Evolutionary conservation across 2,888 invertebrate genomes (phyloP), one percentile per base, ranked within the genome.

Genomic region (Heliconius charithonia): DNA sequence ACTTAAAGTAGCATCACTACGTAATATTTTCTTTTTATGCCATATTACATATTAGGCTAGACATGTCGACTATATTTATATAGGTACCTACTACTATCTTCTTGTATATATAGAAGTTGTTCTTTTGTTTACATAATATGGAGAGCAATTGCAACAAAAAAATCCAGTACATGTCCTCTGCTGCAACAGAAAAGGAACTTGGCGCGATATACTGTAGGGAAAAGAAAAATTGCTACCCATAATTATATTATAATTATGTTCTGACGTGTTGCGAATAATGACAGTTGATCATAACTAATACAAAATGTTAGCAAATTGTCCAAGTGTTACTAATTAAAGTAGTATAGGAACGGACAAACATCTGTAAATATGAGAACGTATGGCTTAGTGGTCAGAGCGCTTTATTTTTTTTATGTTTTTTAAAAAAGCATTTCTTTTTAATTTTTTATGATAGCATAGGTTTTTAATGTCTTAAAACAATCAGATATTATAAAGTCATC

Each of bases 121-220:
- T 69, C 41, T 69, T 69, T 69, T 69, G 69, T 69, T 69, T 69
- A 69, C 41, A 69, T 69, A 69, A 69, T 69, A 69, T 41, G 25
- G 7, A 25, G 41, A 41, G 69, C 69, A 69, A 25, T 41, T 41
- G 25, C 1, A 27, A 41, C 25, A 19, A 69, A 69, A 69, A 45
- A 69, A 41, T 45, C 69, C 16, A 69, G 41, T 41, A 13, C 41
- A 69, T 69, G n/a, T n/a, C n/a, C 37, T 67, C 69, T 25, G n/a
- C 16, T 69, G 41, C 41, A 16, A 69, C 37, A 37, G 25, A 41
- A 41, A 67, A 37, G 66, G 66, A 66, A 22, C 12, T 32, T 66
- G 29, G 29, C 9, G 65, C 16, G 45, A 45, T 16, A 29, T 16
- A 65, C 29, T 19, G 6, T 29, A 66, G 65, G 22, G 22, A 32